Evolutionary conservation across 1,140 invertebrate genomes (phyloP), one percentile per base, ranked within the genome.

Genomic region (Copidosoma floridanum): DNA sequence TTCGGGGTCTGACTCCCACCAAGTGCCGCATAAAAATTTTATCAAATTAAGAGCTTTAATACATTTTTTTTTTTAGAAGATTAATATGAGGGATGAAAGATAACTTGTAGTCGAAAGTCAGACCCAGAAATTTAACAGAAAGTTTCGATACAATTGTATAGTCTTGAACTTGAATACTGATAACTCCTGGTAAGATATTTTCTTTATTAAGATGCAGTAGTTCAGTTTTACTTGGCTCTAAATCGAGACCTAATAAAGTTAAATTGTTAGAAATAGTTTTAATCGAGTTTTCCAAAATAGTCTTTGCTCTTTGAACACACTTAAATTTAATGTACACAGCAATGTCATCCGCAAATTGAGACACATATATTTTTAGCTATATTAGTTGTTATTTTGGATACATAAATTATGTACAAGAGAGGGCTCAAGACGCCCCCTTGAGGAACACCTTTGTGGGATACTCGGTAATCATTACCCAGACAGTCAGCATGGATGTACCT

Each of bases 21-120:
- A 41, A 11, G 21, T 50, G 23, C 56, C 47, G 10, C 35, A 43
- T 29, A 58, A 32, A 12, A 12, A 58, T 38, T 58, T 58, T 7
- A 57, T 0, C 3, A 58, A 51, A 32, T 58, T 58, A 2, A 43
- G 27, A 12, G 56, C 20, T 21, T 21, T 58, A 1, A 21, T 11
- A 43, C 46, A 43, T 27, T 40, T 51, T 43, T 58, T 51, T 20
- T 23, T 23, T 18, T 2, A 46, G 44, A 32, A 48, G 5, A 2
- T 59, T 47, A 1, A 64, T 38, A n/a, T 64, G 65, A 21, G 47
- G 16, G 2, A 8, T 38, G 52, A 61, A 66, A 7, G 59, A 54
- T 1, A 66, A 24, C 41, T 61, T 64, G 14, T 18, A 37, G 46
- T 64, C 52, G 18, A 64, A 58, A 6, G 27, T 54, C 8, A 61